Conservation (phyloP, 2,888 invertebrate genomes). For the Vannuccia rotundouncinata region DNA sequence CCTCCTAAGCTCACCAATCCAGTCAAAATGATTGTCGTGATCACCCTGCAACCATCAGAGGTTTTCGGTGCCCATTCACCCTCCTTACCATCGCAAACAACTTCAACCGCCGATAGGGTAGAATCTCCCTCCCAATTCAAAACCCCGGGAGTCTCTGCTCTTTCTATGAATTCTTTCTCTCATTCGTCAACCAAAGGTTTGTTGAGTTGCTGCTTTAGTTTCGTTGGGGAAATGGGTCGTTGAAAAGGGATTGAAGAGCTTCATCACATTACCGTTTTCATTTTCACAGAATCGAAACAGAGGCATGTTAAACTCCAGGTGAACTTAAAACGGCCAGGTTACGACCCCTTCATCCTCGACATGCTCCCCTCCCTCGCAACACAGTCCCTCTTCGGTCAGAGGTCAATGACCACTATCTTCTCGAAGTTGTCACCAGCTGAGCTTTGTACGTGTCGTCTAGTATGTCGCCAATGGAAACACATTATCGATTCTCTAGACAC, state of each 20-base stretch:
- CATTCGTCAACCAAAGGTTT: too few relatives aligned
- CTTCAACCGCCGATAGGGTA: background rate
- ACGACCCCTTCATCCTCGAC: background rate
- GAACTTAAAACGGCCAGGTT: background rate
- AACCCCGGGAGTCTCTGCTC: background rate
- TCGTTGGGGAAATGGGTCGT: too few relatives aligned
- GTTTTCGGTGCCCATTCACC: background rate
- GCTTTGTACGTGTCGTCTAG: background rate
- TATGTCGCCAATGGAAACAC: background rate
- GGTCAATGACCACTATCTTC: background rate
- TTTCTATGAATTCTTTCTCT: too few relatives aligned
- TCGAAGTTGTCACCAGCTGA: background rate
- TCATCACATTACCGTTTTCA: too few relatives aligned
- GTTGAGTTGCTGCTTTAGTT: too few relatives aligned
- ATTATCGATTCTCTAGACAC: background rate
- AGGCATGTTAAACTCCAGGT: background rate
- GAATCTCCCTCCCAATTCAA: background rate
- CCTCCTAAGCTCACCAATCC: background rate
- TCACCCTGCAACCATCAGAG: background rate
- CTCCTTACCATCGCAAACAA: background rate
- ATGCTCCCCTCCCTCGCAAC: background rate
- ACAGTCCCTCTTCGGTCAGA: background rate
- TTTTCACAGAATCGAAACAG: background rate
- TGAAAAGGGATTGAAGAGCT: too few relatives aligned
- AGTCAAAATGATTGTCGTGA: background rate